Percentiles rank a stretch among this genome's conserved stretches.
phyloP scores from a whole-genome alignment of 2,888 invertebrate species.

The Netelia inedita region DNA sequence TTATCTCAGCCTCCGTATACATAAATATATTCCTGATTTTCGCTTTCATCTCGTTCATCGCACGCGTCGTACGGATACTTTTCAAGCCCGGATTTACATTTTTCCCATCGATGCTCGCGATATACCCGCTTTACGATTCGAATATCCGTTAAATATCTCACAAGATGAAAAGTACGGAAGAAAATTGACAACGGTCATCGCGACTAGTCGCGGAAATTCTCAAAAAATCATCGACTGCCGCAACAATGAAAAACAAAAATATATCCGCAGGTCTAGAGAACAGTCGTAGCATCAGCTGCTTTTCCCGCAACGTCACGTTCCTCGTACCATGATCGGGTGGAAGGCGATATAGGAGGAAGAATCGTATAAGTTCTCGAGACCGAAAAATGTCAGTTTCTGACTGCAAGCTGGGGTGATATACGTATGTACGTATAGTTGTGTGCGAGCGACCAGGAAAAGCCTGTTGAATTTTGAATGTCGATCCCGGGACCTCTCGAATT shows the following conservation, averaged over 20 bases:
- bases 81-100: background rate
- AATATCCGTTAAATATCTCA: no score
- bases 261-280: background rate
- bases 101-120: slow-evolving; percentile 16
- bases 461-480: slow-evolving; percentile 70
- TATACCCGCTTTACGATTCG: background rate
- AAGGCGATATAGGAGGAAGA: slow-evolving; percentile 8
- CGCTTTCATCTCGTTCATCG: slow-evolving; percentile 36
- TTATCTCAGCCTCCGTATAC: slow-evolving; percentile 61
- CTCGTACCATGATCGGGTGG: background rate
- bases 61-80: background rate
- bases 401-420: slow-evolving; percentile 48
- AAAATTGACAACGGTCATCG: no score
- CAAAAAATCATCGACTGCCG: background rate
- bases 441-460: slow-evolving; percentile 65
- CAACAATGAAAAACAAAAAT: background rate
- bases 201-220: no score
- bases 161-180: no score
- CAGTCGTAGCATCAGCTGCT: slow-evolving; percentile 45
- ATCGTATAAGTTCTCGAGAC: slow-evolving; percentile 46
- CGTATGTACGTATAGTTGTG: background rate
- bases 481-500: slow-evolving; percentile 53
- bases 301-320: slow-evolving; percentile 32
- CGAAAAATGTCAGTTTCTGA: slow-evolving; percentile 49
- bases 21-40: slow-evolving; percentile 22